Evolutionary conservation across 1,140 invertebrate genomes (phyloP).

Genomic region (Neotoxoptera formosana): DNA sequence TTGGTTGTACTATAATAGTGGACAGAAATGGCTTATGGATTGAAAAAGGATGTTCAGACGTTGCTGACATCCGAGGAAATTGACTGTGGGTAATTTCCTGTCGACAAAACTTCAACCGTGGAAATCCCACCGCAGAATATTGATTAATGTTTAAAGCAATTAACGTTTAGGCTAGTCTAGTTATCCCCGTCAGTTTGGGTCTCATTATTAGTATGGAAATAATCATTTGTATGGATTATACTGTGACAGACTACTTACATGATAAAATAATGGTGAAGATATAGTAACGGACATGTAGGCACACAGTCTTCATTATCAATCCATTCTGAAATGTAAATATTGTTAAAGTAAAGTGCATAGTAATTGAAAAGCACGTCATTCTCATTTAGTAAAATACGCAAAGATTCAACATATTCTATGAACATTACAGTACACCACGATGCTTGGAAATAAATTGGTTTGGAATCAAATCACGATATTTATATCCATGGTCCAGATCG

Average conservation of each 20-base stretch:
- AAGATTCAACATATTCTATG: neutral
- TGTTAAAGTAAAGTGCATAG: neutral
- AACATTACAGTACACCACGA: neutral
- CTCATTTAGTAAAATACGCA: neutral
- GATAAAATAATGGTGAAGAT: neutral
- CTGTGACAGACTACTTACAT: conserved; percentile 1
- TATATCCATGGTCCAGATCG: neutral
- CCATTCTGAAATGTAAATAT: conserved; percentile 44
- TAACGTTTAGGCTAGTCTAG: neutral
- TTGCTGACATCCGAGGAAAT: neutral
- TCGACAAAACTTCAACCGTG: neutral
- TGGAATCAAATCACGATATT: neutral
- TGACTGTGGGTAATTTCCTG: conserved; percentile 48
- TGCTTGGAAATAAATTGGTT: neutral
- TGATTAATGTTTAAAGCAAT: conserved; percentile 50
- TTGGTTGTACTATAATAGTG: neutral
- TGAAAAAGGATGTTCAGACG: neutral
- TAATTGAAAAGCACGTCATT: neutral
- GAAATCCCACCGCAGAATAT: conserved; percentile 34
- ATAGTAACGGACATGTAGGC: neutral
- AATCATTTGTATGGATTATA: neutral
- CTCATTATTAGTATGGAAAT: conserved; percentile 35
- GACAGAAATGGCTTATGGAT: neutral
- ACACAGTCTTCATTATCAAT: conserved; percentile 36
- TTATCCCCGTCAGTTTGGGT: neutral